Conservation (phyloP, 1,140 invertebrate species). For the Dreissena polymorpha region DNA sequence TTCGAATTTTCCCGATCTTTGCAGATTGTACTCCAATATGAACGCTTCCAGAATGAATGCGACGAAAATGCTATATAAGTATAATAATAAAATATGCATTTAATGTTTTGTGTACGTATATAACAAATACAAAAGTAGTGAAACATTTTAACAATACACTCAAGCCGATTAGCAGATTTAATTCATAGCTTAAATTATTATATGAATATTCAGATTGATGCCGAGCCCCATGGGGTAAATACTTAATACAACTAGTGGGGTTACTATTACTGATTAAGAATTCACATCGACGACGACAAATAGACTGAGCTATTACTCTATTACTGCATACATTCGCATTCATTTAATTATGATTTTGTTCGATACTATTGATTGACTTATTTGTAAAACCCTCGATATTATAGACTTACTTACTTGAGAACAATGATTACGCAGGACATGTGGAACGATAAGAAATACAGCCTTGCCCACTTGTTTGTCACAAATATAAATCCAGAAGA, state of each 20-base stretch:
- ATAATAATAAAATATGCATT: too few relatives aligned
- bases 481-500: conserved; percentile 81
- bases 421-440: conserved; percentile 81
- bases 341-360: background rate
- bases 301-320: background rate
- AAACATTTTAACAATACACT: too few relatives aligned
- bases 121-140: too few relatives aligned
- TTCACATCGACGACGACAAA: background rate
- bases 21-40: conserved; percentile 81
- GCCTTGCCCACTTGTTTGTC: conserved; percentile 78
- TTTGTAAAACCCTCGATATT: background rate
- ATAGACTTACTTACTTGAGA: conserved; percentile 80
- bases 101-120: too few relatives aligned
- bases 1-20: conserved; percentile 77
- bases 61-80: conserved; percentile 81
- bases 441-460: conserved; percentile 82
- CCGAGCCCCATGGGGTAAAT: too few relatives aligned
- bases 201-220: too few relatives aligned
- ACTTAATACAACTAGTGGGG: background rate
- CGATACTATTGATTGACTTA: too few relatives aligned
- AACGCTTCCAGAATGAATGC: conserved; percentile 83
- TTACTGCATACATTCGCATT: background rate
- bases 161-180: too few relatives aligned
- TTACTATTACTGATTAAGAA: background rate
- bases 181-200: too few relatives aligned